Evolutionary conservation across 2,113 vertebrate species (phyloP), one percentile per base, ranked within the genome.

Genomic region (Vulpes lagopus): DNA sequence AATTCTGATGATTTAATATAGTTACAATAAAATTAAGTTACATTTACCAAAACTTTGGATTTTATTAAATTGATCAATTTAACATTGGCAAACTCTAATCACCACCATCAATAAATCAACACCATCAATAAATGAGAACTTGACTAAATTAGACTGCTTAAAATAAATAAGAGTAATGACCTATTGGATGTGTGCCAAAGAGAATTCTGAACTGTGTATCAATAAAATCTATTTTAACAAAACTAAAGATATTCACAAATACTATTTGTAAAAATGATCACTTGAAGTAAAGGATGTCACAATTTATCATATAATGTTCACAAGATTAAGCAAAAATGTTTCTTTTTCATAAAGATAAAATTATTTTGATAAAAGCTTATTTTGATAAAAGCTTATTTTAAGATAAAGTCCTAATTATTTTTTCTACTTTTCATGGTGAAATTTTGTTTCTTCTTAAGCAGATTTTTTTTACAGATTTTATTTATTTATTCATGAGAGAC

Each of bases 301-400:
- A 89, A 53, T 16, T 53, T 84, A 62, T 49, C 27, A 74, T 8
- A 76, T 49, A 81, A 74, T 49, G 16, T 51, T 11, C 19, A 81
- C 4, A 59, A 38, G 23, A 43, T 32, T 32, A 49, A 55, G 30
- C 35, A 65, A 95, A 94, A 73, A 89, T 51, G 27, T 49, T 91
- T 38, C 87, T 96, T 19, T 78, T 64, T 76, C 9, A 51, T 30
- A 78, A 27, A 78, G 71, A 51, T 78, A 30, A 89, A 69, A 62
- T 59, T 67, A 85, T 94, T 89, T 96, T 74, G 43, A 64, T 38
- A 86, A 90, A 14, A 87, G 43, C 67, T 60, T 60, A 60, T 17
- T 35, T 35, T 35, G 35, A 35, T 35, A 35, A 35, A 35, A 35
- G 35, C 35, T n/a, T 80, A 11, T 96, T 95, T 55, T 14, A 93